Conservation (phyloP, 2,797 vertebrate genomes). For the Falco peregrinus region DNA sequence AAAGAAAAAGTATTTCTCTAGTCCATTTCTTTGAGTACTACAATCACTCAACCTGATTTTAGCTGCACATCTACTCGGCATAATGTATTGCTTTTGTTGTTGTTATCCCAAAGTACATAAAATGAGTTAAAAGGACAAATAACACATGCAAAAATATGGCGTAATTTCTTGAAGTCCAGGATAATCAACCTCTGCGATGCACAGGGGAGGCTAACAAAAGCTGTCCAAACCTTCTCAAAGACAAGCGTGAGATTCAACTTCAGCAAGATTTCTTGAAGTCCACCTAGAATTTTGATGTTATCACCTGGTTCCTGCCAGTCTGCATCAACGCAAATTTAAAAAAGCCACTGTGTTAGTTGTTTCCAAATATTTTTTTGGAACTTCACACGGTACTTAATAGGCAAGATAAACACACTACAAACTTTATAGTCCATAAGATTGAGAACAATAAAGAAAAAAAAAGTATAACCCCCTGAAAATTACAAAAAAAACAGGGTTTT, state of each 20-base stretch:
- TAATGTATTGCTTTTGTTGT: neutral
- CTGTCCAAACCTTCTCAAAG: neutral
- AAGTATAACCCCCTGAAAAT: neutral
- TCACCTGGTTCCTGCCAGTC: neutral
- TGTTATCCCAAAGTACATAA: neutral
- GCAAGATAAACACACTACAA: neutral
- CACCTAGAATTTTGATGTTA: neutral
- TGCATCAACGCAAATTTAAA: neutral
- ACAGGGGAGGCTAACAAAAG: neutral
- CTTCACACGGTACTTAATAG: neutral
- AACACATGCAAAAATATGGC: neutral
- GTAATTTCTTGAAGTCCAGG: neutral
- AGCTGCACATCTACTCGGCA: neutral
- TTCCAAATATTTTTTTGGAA: neutral
- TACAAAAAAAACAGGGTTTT: fast-evolving
- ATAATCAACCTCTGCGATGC: neutral
- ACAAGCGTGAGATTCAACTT: neutral
- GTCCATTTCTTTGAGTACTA: neutral
- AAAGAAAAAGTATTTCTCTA: neutral
- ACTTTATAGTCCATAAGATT: neutral
- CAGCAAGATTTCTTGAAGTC: neutral
- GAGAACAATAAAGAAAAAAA: neutral
- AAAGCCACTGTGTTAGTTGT: neutral
- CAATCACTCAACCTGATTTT: neutral
- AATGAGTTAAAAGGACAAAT: neutral